phyloP scores from a whole-genome alignment of 2,888 invertebrate species.

The Poecilus cupreus region DNA sequence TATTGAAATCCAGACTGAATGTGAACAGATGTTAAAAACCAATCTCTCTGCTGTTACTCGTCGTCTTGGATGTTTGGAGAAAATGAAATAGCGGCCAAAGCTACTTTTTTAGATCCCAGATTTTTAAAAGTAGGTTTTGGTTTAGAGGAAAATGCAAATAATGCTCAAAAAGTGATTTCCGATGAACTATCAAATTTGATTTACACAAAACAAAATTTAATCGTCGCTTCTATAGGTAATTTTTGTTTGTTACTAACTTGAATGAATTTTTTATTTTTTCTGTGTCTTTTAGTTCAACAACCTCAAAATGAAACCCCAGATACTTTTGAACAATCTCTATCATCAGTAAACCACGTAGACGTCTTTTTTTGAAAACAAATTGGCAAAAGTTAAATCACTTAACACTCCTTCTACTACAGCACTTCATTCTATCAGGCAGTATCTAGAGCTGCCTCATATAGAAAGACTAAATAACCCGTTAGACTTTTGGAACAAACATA shows the following conservation, averaged over 20 bases:
- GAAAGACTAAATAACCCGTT: not conserved
- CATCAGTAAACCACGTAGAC: not conserved
- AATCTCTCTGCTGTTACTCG: constrained; percentile 39
- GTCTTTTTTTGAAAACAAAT: not conserved
- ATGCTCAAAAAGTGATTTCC: constrained; percentile 54
- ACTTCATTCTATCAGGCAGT: not conserved
- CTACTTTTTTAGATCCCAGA: constrained; percentile 63
- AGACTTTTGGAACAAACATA: not conserved
- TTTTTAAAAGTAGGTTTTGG: constrained; percentile 63
- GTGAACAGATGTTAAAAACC: constrained; percentile 27
- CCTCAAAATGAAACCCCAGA: no score
- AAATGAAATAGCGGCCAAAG: constrained; percentile 60
- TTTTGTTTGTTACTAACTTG: no score
- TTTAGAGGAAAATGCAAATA: constrained; percentile 59
- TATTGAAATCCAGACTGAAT: constrained; percentile 39
- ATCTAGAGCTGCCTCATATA: not conserved
- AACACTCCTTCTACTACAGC: not conserved
- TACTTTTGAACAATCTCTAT: no score
- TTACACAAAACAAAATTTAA: not conserved
- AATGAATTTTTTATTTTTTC: no score
- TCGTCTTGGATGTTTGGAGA: constrained; percentile 48
- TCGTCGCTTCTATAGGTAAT: no score
- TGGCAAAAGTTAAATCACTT: not conserved
- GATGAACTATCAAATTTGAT: not conserved
- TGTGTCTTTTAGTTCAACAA: no score